phyloP scores from a whole-genome alignment of 30 jellyfish, hydroid and myxozoan species.

The Thelohanellus kitauei region DNA sequence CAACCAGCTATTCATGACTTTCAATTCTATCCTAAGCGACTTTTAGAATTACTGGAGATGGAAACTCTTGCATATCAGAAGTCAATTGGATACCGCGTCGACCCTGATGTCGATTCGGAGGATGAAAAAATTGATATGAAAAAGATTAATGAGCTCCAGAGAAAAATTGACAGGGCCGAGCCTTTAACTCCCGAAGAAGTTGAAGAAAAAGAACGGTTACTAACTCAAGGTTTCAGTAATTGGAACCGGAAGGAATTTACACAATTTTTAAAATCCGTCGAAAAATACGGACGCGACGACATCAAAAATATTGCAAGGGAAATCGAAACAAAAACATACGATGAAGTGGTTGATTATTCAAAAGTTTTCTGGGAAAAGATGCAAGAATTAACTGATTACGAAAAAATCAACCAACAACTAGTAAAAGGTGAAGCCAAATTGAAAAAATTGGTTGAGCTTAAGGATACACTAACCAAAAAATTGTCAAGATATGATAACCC shows the following conservation, averaged over 20 bases:
- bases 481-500: conserved; percentile 74
- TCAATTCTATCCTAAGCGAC: conserved; percentile 86
- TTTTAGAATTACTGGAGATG: conserved; percentile 51
- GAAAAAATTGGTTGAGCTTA: no score
- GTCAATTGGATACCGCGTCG: conserved; percentile 44
- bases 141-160: conserved; percentile 24
- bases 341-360: conserved; percentile 62
- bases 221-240: conserved; percentile 65
- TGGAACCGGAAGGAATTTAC: conserved; percentile 76
- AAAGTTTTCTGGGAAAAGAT: conserved; percentile 73
- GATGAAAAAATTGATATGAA: no score
- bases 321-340: conserved; percentile 73
- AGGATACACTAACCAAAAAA: no score
- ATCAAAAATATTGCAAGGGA: conserved; percentile 34
- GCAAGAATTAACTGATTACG: conserved; percentile 65
- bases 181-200: conserved; percentile 73
- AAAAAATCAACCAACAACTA: conserved; percentile 50
- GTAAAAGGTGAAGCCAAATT: conserved; percentile 89
- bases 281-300: conserved; percentile 75
- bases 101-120: conserved; percentile 35
- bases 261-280: conserved; percentile 70
- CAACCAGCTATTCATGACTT: conserved; percentile 85
- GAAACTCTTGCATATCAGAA: conserved; percentile 50
- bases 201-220: conserved; percentile 55
- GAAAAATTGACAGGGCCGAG: conserved; percentile 48